A percentile compares a stretch with the other conserved stretches of the same genome.
Evolutionary conservation across 1,140 invertebrate species (phyloP).

Genomic region (Diachasmimorpha longicaudata): DNA sequence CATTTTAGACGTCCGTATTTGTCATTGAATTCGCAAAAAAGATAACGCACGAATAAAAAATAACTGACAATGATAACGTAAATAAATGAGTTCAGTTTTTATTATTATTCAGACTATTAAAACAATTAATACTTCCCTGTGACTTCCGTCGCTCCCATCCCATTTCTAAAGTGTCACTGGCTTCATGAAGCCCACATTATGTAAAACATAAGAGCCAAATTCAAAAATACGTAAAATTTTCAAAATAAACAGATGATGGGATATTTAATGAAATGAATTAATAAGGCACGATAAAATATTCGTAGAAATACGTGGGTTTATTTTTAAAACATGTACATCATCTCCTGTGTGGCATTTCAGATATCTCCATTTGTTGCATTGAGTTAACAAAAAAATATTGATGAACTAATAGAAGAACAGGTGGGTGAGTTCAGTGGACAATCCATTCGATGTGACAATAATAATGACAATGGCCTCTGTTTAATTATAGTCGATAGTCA

Average conservation of each 20-base stretch:
- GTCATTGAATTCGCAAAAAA: too few relatives aligned
- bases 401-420: not conserved
- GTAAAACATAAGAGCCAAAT: too few relatives aligned
- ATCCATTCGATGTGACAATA: not conserved
- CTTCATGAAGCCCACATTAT: too few relatives aligned
- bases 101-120: too few relatives aligned
- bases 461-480: slow-evolving; percentile 17
- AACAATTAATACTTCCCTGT: too few relatives aligned
- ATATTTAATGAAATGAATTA: not conserved
- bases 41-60: too few relatives aligned
- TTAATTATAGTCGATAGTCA: slow-evolving; percentile 8
- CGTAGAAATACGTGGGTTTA: slow-evolving; percentile 61
- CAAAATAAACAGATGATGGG: too few relatives aligned
- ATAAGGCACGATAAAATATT: slow-evolving; percentile 15
- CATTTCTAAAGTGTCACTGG: too few relatives aligned
- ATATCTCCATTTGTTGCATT: slow-evolving; percentile 10
- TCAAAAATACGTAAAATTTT: too few relatives aligned
- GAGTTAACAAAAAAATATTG: not conserved
- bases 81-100: too few relatives aligned
- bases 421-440: not conserved
- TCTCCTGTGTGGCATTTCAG: slow-evolving; percentile 34
- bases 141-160: too few relatives aligned
- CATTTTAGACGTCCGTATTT: too few relatives aligned
- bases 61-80: not conserved
- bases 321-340: slow-evolving; percentile 60